Evolutionary conservation across 2,888 invertebrate genomes (phyloP).

Genomic region (Microplitis deprimator): DNA sequence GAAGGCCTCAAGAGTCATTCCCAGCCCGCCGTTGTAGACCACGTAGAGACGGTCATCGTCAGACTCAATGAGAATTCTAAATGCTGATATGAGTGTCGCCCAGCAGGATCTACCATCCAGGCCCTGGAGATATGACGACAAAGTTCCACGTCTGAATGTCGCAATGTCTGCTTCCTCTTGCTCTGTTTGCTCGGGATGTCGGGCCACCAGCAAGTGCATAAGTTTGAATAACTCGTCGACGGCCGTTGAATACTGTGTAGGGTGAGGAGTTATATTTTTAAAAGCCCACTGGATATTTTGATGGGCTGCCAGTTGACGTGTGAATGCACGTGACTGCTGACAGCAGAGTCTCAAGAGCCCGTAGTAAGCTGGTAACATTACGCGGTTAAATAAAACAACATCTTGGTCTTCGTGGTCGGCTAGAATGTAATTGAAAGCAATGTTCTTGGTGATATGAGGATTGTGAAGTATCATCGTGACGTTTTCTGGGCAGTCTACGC

Average conservation of each 20-base stretch:
- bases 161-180: constrained; percentile 87
- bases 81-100: constrained; percentile 93
- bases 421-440: constrained; percentile 95
- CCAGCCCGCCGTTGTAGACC: constrained; percentile 90
- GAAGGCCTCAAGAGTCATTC: constrained; percentile 81
- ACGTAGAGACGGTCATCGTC: constrained; percentile 91
- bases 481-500: constrained; percentile 93
- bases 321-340: constrained; percentile 88
- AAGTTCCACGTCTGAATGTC: constrained; percentile 86
- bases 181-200: constrained; percentile 83
- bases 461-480: constrained; percentile 90
- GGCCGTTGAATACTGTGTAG: constrained; percentile 91
- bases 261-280: constrained; percentile 96
- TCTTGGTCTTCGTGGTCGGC: constrained; percentile 98
- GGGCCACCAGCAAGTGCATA: constrained; percentile 90
- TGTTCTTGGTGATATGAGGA: constrained; percentile 91
- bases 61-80: constrained; percentile 87
- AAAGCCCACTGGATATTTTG: constrained; percentile 98
- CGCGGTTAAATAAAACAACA: constrained; percentile 92
- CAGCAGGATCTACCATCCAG: constrained; percentile 93
- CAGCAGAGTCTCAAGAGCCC: constrained; percentile 92
- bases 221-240: constrained; percentile 93
- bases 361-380: constrained; percentile 94
- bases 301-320: constrained; percentile 89
- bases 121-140: constrained; percentile 90